These are phyloP conservation scores for Sparidentex hasta DNA, from an alignment of 2,797 vertebrate genomes.

Conservation along the genomic window DNA sequence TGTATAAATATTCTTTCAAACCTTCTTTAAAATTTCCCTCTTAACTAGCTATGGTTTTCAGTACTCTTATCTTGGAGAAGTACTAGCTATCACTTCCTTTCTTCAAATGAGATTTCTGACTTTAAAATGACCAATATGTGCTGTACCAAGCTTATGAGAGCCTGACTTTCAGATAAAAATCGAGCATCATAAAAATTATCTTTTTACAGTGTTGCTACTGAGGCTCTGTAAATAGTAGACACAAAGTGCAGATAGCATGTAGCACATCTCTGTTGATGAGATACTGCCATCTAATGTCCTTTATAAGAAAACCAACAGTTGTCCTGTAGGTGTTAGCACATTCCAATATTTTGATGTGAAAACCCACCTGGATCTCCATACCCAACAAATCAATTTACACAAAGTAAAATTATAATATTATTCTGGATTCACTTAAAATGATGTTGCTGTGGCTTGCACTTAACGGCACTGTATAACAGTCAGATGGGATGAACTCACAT, in stretches of 20 bases:
- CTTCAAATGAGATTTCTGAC: background rate
- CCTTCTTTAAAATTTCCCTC: background rate
- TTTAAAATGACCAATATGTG: background rate
- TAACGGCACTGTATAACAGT: background rate
- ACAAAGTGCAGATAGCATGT: background rate
- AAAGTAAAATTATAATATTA: background rate
- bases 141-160: background rate
- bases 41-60: background rate
- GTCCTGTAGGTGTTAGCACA: background rate
- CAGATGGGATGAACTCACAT: background rate
- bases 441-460: background rate
- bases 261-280: background rate
- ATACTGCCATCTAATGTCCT: conserved; percentile 34
- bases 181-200: background rate
- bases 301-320: background rate
- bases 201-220: background rate
- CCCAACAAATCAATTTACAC: background rate
- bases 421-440: background rate
- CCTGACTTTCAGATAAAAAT: background rate
- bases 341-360: background rate
- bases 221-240: background rate
- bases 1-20: background rate
- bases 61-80: background rate
- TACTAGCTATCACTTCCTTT: background rate
- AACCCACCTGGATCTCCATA: background rate